Conservation (phyloP, 2,113 vertebrate genomes). For the Thunnus thynnus region DNA sequence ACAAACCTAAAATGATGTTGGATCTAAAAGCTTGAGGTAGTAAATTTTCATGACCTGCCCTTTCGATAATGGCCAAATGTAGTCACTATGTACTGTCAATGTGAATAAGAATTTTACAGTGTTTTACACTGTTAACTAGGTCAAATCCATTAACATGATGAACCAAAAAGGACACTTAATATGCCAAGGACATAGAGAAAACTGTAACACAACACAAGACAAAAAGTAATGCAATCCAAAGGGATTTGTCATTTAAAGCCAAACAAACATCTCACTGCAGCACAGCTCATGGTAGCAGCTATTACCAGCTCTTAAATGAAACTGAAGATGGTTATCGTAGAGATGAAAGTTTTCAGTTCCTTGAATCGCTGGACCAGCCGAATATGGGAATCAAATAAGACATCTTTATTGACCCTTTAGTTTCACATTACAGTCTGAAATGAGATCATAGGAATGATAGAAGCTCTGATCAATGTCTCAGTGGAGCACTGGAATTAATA, state of each 20-base stretch:
- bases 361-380: constrained; percentile 51
- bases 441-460: constrained; percentile 72
- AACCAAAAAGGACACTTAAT: not conserved
- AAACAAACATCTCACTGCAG: constrained; percentile 37
- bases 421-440: constrained; percentile 78
- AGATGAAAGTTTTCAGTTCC: constrained; percentile 42
- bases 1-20: constrained; percentile 38
- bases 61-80: constrained; percentile 27
- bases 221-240: constrained; percentile 4
- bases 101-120: not conserved
- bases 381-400: constrained; percentile 66
- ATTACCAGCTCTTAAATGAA: constrained; percentile 50
- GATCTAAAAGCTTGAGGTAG: constrained; percentile 26
- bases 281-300: constrained; percentile 7
- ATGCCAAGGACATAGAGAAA: not conserved
- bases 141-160: too few relatives aligned
- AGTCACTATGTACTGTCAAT: not conserved
- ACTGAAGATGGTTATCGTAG: constrained; percentile 56
- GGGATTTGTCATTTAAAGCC: constrained; percentile 45
- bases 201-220: constrained; percentile 8
- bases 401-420: constrained; percentile 77
- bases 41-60: constrained; percentile 23
- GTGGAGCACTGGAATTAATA: constrained; percentile 73
- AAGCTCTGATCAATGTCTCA: constrained; percentile 68
- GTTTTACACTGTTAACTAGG: not conserved